phyloP scores from a whole-genome alignment of 2,888 invertebrate genomes.

The Shargacucullia verbasci region DNA sequence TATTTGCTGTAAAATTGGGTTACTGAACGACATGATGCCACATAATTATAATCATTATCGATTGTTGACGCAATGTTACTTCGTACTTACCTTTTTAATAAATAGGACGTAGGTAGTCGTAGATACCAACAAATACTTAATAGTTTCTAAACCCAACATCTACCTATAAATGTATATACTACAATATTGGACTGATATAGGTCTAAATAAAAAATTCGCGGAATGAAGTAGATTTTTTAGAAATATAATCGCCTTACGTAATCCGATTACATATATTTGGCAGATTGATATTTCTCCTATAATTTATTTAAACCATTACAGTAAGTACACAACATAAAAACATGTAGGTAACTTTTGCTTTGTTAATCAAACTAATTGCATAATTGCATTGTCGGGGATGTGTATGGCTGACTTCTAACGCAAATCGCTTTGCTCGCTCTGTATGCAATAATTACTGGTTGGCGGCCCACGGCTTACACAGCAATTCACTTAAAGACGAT shows the following conservation, averaged over 20 bases:
- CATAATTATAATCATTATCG: not conserved
- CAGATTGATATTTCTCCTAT: too few species aligned
- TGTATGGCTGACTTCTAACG: conserved; percentile 26
- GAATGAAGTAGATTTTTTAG: too few species aligned
- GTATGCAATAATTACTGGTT: conserved; percentile 41
- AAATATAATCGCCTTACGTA: too few species aligned
- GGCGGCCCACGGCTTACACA: conserved; percentile 17
- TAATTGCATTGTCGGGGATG: conserved; percentile 41
- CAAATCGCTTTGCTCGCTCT: conserved; percentile 11
- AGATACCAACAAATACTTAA: too few species aligned
- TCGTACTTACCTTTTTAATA: too few species aligned
- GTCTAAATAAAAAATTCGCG: too few species aligned
- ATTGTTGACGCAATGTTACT: too few species aligned
- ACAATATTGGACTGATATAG: too few species aligned
- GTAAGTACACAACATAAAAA: conserved; percentile 4
- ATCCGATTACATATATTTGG: too few species aligned
- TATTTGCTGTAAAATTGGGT: not conserved
- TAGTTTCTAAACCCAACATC: too few species aligned
- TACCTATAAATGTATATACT: too few species aligned
- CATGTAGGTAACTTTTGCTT: conserved; percentile 27
- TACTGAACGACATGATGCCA: not conserved
- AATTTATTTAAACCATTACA: not conserved
- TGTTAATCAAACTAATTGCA: conserved; percentile 38
- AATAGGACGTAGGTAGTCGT: too few species aligned
- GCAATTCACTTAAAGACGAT: conserved; percentile 32